phyloP scores from a whole-genome alignment of 1,140 invertebrate genomes.

The Drosophila nannoptera region DNA sequence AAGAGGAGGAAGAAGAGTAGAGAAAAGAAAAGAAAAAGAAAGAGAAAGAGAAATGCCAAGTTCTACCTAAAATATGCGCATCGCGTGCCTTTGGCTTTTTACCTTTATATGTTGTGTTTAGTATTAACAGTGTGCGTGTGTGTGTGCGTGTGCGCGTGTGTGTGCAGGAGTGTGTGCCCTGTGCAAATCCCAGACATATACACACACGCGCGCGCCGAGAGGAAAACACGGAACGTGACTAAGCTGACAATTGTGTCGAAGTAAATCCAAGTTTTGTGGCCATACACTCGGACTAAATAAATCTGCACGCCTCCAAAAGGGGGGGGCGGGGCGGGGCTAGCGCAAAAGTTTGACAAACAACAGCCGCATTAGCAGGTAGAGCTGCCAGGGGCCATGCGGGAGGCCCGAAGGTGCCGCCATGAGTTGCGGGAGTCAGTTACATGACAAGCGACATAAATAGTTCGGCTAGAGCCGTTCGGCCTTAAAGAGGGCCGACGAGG shows the following conservation, averaged over 20 bases:
- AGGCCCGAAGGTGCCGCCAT: slow-evolving; percentile 13
- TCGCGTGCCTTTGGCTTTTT: slow-evolving; percentile 74
- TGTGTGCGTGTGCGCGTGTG: slow-evolving; percentile 5
- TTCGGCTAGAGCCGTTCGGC: slow-evolving; percentile 11
- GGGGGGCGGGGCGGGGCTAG: background rate
- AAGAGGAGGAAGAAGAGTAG: no score
- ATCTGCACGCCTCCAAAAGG: slow-evolving; percentile 42
- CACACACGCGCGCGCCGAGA: slow-evolving; percentile 29
- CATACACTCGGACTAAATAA: slow-evolving; percentile 66
- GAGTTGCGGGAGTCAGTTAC: slow-evolving; percentile 17
- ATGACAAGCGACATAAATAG: slow-evolving; percentile 44
- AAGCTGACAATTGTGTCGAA: slow-evolving; percentile 77
- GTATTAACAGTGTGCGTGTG: slow-evolving; percentile 51
- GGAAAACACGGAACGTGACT: slow-evolving; percentile 72
- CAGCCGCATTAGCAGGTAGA: slow-evolving; percentile 23
- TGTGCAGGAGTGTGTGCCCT: slow-evolving; percentile 27
- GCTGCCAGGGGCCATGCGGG: no score
- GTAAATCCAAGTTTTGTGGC: slow-evolving; percentile 75
- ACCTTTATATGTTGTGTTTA: slow-evolving; percentile 75
- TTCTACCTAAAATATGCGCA: slow-evolving; percentile 70
- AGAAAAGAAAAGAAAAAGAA: no score
- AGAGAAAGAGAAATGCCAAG: background rate
- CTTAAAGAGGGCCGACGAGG: background rate
- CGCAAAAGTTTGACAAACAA: slow-evolving; percentile 45
- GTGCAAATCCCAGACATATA: slow-evolving; percentile 38